Conservation (phyloP, 2,888 invertebrate species). For the Homarus gammarus region DNA sequence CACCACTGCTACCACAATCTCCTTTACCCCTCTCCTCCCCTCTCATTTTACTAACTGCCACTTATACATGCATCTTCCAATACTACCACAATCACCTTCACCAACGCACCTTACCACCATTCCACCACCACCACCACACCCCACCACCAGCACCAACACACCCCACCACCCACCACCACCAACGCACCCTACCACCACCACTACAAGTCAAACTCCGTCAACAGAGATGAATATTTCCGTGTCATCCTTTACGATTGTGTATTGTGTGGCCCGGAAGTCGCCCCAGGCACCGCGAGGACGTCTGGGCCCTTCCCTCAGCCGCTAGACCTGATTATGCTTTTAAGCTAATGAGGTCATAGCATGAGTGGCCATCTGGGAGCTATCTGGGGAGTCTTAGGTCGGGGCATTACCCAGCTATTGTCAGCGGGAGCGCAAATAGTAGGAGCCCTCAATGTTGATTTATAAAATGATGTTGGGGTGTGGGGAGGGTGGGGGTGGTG, state of each 20-base stretch:
- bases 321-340: slow-evolving; percentile 38
- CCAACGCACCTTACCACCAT: too few species aligned
- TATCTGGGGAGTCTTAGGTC: not conserved
- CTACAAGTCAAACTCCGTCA: not conserved
- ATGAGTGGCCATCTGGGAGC: slow-evolving; percentile 29
- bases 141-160: too few species aligned
- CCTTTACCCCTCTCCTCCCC: too few species aligned
- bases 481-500: not conserved
- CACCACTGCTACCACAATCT: too few species aligned
- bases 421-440: slow-evolving; percentile 28
- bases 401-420: slow-evolving; percentile 9
- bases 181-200: not conserved
- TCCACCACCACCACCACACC: not conserved
- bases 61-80: too few species aligned
- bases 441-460: slow-evolving; percentile 20
- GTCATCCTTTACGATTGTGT: slow-evolving; percentile 28
- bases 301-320: not conserved
- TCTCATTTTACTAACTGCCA: too few species aligned
- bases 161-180: not conserved
- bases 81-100: too few species aligned
- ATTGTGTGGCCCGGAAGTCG: slow-evolving; percentile 12
- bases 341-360: slow-evolving; percentile 48
- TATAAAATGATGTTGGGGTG: slow-evolving; percentile 16
- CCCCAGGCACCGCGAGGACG: not conserved
- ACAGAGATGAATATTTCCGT: slow-evolving; percentile 23